Evolutionary conservation across 2,113 vertebrate species (phyloP).

Genomic region (Hippocampus abdominalis): DNA sequence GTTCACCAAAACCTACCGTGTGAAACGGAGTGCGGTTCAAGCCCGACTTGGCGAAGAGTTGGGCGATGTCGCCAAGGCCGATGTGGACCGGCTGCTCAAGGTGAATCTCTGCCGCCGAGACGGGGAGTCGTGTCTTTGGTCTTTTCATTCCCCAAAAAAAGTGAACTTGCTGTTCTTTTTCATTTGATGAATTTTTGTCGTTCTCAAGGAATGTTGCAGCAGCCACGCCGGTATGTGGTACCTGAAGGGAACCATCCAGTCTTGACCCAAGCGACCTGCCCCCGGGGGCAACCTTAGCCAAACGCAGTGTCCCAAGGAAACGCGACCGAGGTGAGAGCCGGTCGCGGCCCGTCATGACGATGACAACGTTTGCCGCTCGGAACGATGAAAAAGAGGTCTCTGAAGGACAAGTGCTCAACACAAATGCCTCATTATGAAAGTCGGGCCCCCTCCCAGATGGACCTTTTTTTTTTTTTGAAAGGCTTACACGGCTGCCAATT

Average conservation of each 20-base stretch:
- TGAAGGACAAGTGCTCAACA: not conserved
- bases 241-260: slow-evolving; percentile 93
- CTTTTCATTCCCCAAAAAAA: not conserved
- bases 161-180: not conserved
- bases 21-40: slow-evolving; percentile 84
- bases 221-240: slow-evolving; percentile 95
- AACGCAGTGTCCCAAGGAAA: slow-evolving; percentile 49
- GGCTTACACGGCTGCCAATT: not conserved
- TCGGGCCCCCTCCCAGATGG: too few relatives aligned
- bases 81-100: slow-evolving; percentile 89
- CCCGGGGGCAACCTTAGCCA: slow-evolving; percentile 31
- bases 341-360: slow-evolving; percentile 20
- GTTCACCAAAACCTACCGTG: slow-evolving; percentile 86
- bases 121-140: not conserved
- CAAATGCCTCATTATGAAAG: not conserved
- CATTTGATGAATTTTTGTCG: not conserved
- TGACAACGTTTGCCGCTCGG: not conserved
- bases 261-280: slow-evolving; percentile 77
- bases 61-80: slow-evolving; percentile 83
- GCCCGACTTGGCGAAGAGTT: slow-evolving; percentile 81
- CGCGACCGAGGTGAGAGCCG: slow-evolving; percentile 45
- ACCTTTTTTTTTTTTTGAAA: not conserved
- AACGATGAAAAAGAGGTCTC: not conserved
- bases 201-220: slow-evolving; percentile 88
- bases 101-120: slow-evolving; percentile 54